Conservation (phyloP, 1,140 invertebrate species). For the Tetramorium simillimum region DNA sequence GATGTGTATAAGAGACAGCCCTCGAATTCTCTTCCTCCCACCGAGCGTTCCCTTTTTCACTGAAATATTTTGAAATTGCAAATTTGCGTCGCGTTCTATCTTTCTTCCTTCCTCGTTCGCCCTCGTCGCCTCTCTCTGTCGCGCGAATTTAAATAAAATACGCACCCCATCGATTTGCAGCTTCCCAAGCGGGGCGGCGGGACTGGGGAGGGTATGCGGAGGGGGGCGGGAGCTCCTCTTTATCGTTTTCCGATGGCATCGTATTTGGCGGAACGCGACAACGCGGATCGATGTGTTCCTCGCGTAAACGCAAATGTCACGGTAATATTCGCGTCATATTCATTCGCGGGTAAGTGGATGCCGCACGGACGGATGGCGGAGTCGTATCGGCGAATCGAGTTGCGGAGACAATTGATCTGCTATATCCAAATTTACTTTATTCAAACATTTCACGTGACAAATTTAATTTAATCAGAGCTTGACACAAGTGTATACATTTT, state of each 20-base stretch:
- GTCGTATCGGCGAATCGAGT: neutral
- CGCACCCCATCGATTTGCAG: conserved; percentile 61
- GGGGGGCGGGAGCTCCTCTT: conserved; percentile 22
- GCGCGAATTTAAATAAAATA: conserved; percentile 58
- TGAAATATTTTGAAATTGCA: conserved; percentile 61
- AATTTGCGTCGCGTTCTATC: conserved; percentile 41
- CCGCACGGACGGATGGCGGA: neutral
- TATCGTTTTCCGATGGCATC: conserved; percentile 60
- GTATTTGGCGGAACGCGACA: conserved; percentile 52
- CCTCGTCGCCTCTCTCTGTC: neutral
- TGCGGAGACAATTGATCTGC: neutral
- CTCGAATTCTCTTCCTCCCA: neutral
- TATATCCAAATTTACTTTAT: neutral
- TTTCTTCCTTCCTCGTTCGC: neutral
- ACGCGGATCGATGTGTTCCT: conserved; percentile 47
- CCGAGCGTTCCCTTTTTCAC: conserved; percentile 30
- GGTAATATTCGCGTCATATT: conserved; percentile 38
- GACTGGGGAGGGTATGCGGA: neutral
- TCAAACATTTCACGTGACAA: neutral
- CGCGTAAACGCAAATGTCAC: conserved; percentile 43
- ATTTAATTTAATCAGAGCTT: neutral
- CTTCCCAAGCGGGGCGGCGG: neutral
- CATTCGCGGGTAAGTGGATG: conserved; percentile 29
- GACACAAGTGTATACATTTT: neutral
- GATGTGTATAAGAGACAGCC: no score